Evolutionary conservation across 2,888 invertebrate genomes (phyloP).

Genomic region (Eupithecia abbreviata): DNA sequence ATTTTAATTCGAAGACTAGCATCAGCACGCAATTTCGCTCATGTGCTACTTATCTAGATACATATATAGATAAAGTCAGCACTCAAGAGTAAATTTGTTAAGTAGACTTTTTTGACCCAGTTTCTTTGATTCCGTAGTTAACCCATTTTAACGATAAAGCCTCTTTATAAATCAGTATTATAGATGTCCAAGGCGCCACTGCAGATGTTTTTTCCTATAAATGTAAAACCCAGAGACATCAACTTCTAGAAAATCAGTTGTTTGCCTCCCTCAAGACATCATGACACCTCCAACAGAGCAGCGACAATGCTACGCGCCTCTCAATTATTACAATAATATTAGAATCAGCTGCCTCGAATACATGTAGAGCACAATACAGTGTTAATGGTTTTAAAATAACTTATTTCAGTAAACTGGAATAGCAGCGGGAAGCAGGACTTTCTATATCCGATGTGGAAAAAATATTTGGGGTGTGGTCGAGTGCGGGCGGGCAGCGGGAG

Average conservation of each 20-base stretch:
- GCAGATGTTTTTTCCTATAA: constrained; percentile 9
- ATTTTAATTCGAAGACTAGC: background rate
- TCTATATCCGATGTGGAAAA: constrained; percentile 36
- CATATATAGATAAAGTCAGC: background rate
- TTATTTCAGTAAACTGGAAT: constrained; percentile 50
- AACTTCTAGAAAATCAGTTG: constrained; percentile 18
- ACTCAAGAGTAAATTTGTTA: background rate
- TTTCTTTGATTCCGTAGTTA: background rate
- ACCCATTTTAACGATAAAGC: background rate
- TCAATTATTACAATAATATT: constrained; percentile 34
- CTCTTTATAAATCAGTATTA: background rate
- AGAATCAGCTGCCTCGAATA: constrained; percentile 47
- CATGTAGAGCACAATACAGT: constrained; percentile 39
- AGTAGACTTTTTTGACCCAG: background rate
- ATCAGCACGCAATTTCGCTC: background rate
- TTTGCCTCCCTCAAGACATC: constrained; percentile 10
- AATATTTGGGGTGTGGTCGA: constrained; percentile 22
- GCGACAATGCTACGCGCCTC: constrained; percentile 35
- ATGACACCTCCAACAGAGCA: constrained; percentile 23
- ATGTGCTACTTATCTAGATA: background rate
- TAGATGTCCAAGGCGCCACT: background rate
- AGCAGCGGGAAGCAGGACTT: constrained; percentile 47
- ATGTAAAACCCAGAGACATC: background rate
- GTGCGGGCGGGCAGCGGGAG: constrained; percentile 27
- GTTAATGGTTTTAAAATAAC: constrained; percentile 59